Evolutionary conservation across 2,797 vertebrate genomes (phyloP).

Genomic region (Rhinoraja longicauda): DNA sequence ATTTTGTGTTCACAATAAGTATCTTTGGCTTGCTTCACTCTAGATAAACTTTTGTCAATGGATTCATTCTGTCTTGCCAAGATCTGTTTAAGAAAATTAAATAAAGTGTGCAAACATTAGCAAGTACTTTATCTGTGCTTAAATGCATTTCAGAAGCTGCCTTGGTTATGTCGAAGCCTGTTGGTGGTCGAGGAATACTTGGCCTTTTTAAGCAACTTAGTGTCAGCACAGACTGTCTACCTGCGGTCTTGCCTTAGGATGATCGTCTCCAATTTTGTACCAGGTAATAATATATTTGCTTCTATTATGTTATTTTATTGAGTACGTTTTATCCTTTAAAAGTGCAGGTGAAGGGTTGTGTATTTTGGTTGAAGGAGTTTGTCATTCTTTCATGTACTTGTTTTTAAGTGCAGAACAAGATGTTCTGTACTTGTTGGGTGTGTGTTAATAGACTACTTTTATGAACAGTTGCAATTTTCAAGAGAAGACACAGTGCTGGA

Average conservation of each 20-base stretch:
- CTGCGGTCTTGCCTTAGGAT: slow-evolving; percentile 79
- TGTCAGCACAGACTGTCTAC: slow-evolving; percentile 90
- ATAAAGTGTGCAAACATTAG: not conserved
- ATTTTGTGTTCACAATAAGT: not conserved
- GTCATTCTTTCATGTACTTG: not conserved
- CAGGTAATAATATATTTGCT: slow-evolving; percentile 55
- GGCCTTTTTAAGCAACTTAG: slow-evolving; percentile 85
- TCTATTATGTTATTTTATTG: not conserved
- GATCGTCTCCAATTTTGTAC: slow-evolving; percentile 76
- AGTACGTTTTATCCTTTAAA: not conserved
- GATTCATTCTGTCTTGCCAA: not conserved
- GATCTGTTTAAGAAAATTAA: not conserved
- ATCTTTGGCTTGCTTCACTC: not conserved
- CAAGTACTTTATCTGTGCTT: not conserved
- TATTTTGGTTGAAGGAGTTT: not conserved
- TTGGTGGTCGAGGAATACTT: slow-evolving; percentile 86
- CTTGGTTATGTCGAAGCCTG: slow-evolving; percentile 75
- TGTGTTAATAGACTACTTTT: not conserved
- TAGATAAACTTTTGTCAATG: not conserved
- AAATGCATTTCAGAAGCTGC: slow-evolving; percentile 62
- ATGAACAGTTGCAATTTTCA: too few relatives aligned
- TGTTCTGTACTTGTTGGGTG: not conserved
- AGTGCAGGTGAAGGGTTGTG: not conserved
- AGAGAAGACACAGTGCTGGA: not conserved
- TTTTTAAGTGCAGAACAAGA: not conserved